Percentiles rank a stretch among this genome's conserved stretches.
Conservation (phyloP, 23 tunicate genomes). For the Styela clava region DNA sequence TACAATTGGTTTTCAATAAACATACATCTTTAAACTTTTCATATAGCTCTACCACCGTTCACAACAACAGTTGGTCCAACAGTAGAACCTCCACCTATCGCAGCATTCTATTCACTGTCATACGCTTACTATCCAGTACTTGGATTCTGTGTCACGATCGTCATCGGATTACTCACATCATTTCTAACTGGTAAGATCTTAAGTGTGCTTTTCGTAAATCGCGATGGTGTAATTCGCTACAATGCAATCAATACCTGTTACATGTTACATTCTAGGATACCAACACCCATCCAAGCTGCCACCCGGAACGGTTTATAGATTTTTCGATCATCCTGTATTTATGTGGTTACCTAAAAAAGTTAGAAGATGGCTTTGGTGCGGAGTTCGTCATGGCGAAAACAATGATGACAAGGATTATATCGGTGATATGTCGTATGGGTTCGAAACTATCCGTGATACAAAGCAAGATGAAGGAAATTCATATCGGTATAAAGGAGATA, state of each 20-base stretch:
- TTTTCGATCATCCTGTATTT: constrained; percentile 23
- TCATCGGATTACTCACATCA: constrained; percentile 11
- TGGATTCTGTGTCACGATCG: constrained; percentile 20
- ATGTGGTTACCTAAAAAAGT: background rate
- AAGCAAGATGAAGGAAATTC: background rate
- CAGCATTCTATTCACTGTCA: constrained; percentile 23
- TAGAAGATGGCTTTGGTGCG: constrained; percentile 15
- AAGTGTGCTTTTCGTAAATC: too few species aligned
- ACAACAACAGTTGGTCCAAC: background rate
- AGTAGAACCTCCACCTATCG: constrained; percentile 18
- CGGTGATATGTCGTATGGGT: background rate
- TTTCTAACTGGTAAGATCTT: constrained; percentile 23
- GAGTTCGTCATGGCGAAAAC: constrained; percentile 15
- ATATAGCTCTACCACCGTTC: background rate
- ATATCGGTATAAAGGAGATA: background rate
- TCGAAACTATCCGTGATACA: background rate
- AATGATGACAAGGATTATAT: background rate
- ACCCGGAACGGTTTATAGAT: constrained; percentile 3
- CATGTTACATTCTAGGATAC: background rate
- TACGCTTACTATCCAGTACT: constrained; percentile 16
- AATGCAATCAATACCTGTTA: too few species aligned
- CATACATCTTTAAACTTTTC: too few species aligned
- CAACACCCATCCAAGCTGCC: constrained; percentile 18
- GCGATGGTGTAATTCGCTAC: too few species aligned
- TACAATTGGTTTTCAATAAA: too few species aligned